Base-by-base conservation (phyloP, 2,888 invertebrate genomes). In the Urechis unicinctus region DNA sequence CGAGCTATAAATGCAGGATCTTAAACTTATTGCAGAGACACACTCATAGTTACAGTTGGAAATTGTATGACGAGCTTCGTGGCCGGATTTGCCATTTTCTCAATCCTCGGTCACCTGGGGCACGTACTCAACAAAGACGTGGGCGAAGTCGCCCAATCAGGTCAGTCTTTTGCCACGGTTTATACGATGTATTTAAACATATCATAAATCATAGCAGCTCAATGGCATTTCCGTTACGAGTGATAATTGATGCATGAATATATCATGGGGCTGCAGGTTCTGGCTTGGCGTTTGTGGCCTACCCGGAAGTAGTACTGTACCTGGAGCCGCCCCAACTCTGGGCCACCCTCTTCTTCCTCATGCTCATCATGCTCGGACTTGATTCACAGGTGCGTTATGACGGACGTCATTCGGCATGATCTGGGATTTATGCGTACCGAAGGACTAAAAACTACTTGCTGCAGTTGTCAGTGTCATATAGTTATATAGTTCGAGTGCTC, bases 51-150 rank as follows among this genome's bases (percentile, higher is more conserved):
- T 52, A 84, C 85, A 30, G 73, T 84, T 0, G 56, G 57, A 2
- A 61, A 61, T 47, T 61, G 59, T 36, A 31, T 60, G 56, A 62
- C 65, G 2, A 69, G 68, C 59, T 59, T 70, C 31, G 66, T 71
- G 70, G 88, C 89, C 22, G 88, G 88, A 0, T 85, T 88, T 61
- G 87, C 86, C 2, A 86, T 89, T 53, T 89, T 89, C 80, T 84
- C 88, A 29, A 85, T 88, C 53, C 81, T 88, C n/a, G 73, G 73
- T 17, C 68, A 67, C 58, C 60, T 73, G 63, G 62, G 71, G 21
- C 57, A 58, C 28, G 55, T 59, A n/a, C 51, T 63, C 48, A 59
- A 58, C 29, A 57, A 52, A n/a, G 54, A 56, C 1, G 66, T 73
- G 25, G 62, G 65, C 3, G 59, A 67, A 6, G 69, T 74, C 24